phyloP scores from a whole-genome alignment of 2,797 vertebrate species.

The Megalops cyprinoides region DNA sequence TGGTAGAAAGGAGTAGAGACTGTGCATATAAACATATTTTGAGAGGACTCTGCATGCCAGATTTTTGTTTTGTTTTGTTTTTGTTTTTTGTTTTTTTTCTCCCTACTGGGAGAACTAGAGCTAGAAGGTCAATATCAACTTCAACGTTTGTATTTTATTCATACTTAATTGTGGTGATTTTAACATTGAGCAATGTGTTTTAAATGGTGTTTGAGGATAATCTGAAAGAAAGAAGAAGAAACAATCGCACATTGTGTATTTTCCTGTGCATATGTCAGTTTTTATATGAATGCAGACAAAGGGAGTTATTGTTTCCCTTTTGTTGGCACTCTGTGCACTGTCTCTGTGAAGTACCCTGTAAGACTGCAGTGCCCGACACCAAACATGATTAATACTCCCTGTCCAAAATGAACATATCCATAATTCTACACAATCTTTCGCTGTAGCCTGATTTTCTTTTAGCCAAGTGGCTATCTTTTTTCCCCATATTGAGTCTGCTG shows the following conservation, averaged over 20 bases:
- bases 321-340: no score
- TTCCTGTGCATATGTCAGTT: neutral
- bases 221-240: neutral
- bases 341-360: neutral
- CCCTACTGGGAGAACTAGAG: neutral
- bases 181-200: neutral
- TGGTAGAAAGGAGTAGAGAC: neutral
- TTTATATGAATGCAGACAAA: neutral
- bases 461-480: no score
- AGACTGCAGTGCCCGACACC: neutral
- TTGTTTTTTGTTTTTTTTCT: neutral
- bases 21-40: no score
- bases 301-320: neutral
- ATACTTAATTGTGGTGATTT: neutral
- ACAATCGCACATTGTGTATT: neutral
- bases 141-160: neutral
- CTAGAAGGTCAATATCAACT: neutral
- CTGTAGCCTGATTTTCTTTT: neutral
- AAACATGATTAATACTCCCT: neutral
- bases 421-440: neutral
- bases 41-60: no score
- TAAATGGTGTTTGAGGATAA: neutral
- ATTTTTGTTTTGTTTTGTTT: neutral
- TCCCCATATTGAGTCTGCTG: neutral
- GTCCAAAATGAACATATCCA: neutral